phyloP scores from a whole-genome alignment of 2,113 vertebrate genomes.

The Sceloporus tristichus region DNA sequence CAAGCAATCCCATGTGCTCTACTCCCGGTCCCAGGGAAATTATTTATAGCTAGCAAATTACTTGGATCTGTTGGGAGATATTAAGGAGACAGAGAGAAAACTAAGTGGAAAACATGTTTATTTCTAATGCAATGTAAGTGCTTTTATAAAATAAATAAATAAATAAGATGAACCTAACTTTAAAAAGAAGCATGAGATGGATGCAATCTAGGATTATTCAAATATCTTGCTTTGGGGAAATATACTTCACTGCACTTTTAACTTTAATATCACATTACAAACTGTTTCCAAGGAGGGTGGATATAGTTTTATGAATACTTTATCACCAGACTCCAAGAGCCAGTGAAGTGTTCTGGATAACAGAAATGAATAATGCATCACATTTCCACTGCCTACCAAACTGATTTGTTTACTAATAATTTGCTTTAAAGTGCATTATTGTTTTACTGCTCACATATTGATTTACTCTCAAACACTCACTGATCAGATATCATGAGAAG shows the following conservation, averaged over 20 bases:
- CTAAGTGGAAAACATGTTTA: conserved; percentile 36
- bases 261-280: conserved; percentile 74
- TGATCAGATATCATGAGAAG: conserved; percentile 66
- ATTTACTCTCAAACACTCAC: conserved; percentile 64
- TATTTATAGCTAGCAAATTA: fast-evolving
- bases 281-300: conserved; percentile 59
- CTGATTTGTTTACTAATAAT: conserved; percentile 76
- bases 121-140: conserved; percentile 29
- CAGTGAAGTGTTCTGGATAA: conserved; percentile 66
- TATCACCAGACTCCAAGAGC: conserved; percentile 62
- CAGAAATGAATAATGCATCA: conserved; percentile 74
- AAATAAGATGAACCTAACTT: conserved; percentile 40
- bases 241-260: conserved; percentile 72
- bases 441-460: conserved; percentile 67
- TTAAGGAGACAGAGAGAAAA: neutral
- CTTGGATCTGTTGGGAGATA: neutral
- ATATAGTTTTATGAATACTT: conserved; percentile 65
- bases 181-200: conserved; percentile 63
- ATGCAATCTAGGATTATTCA: conserved; percentile 67
- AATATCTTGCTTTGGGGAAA: conserved; percentile 69
- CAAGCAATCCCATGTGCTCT: neutral
- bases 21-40: neutral
- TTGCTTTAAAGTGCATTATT: conserved; percentile 73
- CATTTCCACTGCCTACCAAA: conserved; percentile 63
- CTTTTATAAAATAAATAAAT: conserved; percentile 24